These are phyloP conservation scores for Pseudomugil tenellus DNA, from an alignment of 2,797 vertebrate genomes.

Conservation along the genomic window DNA sequence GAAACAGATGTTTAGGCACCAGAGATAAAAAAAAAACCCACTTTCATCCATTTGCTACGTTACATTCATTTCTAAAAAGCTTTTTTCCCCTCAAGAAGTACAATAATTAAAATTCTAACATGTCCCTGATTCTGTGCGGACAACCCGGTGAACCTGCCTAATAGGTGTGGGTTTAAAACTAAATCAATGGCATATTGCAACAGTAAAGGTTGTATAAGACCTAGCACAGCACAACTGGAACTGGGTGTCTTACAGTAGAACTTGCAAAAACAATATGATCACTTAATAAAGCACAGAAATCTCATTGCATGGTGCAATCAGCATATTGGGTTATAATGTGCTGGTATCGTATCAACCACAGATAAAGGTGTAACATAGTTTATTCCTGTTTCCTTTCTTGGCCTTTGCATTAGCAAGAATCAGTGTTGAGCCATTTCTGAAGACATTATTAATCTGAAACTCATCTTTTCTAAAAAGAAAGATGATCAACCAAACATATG, in stretches of 20 bases:
- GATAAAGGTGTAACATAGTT: neutral
- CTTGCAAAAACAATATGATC: neutral
- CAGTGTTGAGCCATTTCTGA: neutral
- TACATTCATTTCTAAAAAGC: neutral
- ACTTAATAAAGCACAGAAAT: neutral
- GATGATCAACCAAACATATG: neutral
- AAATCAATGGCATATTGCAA: neutral
- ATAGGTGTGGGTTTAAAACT: neutral
- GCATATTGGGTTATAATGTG: neutral
- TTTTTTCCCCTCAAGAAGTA: neutral
- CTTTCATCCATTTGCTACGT: constrained; percentile 22
- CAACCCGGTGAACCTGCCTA: constrained; percentile 4
- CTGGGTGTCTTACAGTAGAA: neutral
- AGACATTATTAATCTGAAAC: neutral
- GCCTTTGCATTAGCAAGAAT: neutral
- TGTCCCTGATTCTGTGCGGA: neutral
- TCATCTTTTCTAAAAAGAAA: no score
- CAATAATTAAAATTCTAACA: neutral
- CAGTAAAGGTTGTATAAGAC: neutral
- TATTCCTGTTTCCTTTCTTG: neutral
- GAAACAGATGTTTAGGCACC: constrained; percentile 54
- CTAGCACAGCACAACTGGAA: neutral
- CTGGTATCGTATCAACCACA: neutral
- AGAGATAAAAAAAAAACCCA: neutral
- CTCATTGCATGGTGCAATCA: neutral